Percentiles rank a stretch among this genome's conserved stretches.
Evolutionary conservation across 2,888 invertebrate genomes (phyloP).

Genomic region (Perizoma affinitatum): DNA sequence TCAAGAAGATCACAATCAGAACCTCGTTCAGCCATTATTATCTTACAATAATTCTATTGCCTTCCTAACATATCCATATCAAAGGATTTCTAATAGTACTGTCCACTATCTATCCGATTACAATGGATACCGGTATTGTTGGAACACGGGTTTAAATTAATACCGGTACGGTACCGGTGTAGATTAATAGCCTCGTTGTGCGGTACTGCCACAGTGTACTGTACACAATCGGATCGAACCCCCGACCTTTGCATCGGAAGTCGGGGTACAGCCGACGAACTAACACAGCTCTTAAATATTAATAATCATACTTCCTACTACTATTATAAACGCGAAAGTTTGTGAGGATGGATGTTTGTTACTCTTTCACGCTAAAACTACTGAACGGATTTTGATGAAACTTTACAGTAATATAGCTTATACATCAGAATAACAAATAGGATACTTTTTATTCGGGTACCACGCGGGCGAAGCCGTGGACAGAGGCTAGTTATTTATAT

Average conservation of each 20-base stretch:
- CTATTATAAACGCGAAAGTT: too few species aligned
- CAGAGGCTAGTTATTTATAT: too few species aligned
- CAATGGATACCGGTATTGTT: conserved; percentile 37
- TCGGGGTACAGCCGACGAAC: too few species aligned
- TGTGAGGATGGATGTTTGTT: too few species aligned
- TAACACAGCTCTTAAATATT: too few species aligned
- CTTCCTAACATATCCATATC: conserved; percentile 15
- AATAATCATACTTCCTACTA: too few species aligned
- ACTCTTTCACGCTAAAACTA: too few species aligned
- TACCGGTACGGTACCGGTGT: conserved; percentile 26
- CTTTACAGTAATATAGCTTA: too few species aligned
- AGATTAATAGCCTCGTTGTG: conserved; percentile 32
- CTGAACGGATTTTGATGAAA: too few species aligned
- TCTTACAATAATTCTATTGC: conserved; percentile 7
- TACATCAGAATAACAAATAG: too few species aligned
- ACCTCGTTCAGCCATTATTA: conserved; percentile 15
- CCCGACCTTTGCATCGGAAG: not conserved
- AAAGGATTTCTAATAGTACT: conserved; percentile 29
- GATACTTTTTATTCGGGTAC: too few species aligned
- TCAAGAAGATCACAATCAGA: conserved; percentile 12
- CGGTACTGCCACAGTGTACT: conserved; percentile 17
- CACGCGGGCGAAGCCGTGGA: too few species aligned
- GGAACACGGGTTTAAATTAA: conserved; percentile 33
- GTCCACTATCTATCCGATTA: conserved; percentile 38
- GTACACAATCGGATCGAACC: conserved; percentile 11